phyloP scores from a whole-genome alignment of 30 jellyfish, hydroid and myxozoan genomes.

The Aurelia sp. region DNA sequence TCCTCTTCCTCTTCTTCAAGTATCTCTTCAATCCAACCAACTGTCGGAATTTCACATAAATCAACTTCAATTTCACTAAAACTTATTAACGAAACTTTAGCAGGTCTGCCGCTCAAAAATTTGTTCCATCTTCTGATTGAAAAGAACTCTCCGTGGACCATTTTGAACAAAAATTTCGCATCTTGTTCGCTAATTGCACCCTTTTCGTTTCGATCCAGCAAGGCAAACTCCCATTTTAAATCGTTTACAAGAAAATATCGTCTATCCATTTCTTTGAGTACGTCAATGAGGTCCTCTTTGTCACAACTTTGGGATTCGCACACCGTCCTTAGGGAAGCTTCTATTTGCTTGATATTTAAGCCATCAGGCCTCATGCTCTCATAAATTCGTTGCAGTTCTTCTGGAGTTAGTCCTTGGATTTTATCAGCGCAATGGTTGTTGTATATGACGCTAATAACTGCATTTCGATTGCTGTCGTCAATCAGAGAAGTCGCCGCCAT shows the following conservation, averaged over 20 bases:
- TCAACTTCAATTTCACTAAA: slow-evolving; percentile 93
- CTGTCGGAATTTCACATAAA: slow-evolving; percentile 78
- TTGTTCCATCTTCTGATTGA: slow-evolving; percentile 71
- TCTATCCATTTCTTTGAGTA: slow-evolving; percentile 85
- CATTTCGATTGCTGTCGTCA: slow-evolving; percentile 44
- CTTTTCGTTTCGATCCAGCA: slow-evolving; percentile 73
- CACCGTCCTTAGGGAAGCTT: slow-evolving; percentile 64
- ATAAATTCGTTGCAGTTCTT: slow-evolving; percentile 69
- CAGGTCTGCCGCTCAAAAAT: slow-evolving; percentile 68
- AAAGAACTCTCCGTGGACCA: slow-evolving; percentile 90
- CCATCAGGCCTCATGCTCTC: slow-evolving; percentile 58
- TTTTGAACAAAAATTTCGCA: slow-evolving; percentile 66
- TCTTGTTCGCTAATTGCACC: slow-evolving; percentile 81
- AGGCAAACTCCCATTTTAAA: slow-evolving; percentile 89
- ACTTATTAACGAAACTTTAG: slow-evolving; percentile 50
- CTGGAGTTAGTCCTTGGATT: slow-evolving; percentile 58
- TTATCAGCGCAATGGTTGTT: slow-evolving; percentile 72
- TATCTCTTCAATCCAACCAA: slow-evolving; percentile 87
- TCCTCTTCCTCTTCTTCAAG: slow-evolving; percentile 77
- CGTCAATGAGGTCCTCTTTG: slow-evolving; percentile 82
- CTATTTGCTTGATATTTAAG: slow-evolving; percentile 63
- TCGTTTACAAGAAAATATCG: slow-evolving; percentile 82
- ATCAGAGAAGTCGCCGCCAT: slow-evolving; percentile 56
- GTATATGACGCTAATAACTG: slow-evolving; percentile 70
- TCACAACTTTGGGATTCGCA: slow-evolving; percentile 82